Conservation (phyloP, 2,797 vertebrate species). For the Vultur gryphus region DNA sequence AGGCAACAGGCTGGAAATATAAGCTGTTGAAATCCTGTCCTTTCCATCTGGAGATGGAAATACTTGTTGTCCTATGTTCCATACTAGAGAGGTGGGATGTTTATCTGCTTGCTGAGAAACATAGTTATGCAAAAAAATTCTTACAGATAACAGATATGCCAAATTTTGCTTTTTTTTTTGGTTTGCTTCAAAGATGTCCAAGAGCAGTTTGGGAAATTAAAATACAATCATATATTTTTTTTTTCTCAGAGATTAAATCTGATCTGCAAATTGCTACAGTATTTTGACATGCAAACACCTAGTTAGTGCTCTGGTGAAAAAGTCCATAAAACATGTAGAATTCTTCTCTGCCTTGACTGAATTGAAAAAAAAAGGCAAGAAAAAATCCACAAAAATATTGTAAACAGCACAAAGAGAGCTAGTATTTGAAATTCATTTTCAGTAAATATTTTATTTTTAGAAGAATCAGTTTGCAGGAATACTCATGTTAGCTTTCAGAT, state of each 20-base stretch:
- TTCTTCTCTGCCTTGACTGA: background rate
- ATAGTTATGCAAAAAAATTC: background rate
- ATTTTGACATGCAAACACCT: background rate
- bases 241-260: background rate
- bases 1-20: background rate
- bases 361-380: background rate
- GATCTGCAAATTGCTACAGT: background rate
- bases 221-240: background rate
- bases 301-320: background rate
- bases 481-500: background rate
- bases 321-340: background rate
- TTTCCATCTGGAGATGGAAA: background rate
- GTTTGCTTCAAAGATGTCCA: background rate
- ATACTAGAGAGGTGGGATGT: background rate
- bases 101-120: background rate
- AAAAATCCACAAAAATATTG: background rate
- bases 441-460: background rate
- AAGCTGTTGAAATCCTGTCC: background rate
- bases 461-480: background rate
- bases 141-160: background rate
- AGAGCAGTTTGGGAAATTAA: background rate
- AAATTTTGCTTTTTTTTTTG: background rate
- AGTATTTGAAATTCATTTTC: background rate
- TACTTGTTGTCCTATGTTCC: background rate
- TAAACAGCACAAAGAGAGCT: background rate